Evolutionary conservation across 2,888 invertebrate species (phyloP).

Genomic region (Volucella bombylans): DNA sequence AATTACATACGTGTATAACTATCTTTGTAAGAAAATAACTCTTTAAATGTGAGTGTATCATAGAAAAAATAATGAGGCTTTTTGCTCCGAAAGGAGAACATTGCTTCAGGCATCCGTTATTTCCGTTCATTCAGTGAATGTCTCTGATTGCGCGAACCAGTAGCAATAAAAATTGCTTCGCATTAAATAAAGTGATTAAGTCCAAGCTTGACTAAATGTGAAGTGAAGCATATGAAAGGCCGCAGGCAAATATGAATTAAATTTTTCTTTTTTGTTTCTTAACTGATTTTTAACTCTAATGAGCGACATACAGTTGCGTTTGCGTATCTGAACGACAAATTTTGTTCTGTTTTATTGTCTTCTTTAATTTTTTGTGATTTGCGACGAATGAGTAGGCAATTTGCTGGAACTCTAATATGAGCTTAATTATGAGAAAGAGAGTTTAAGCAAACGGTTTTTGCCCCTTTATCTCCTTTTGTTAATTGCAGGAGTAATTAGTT

Average conservation of each 20-base stretch:
- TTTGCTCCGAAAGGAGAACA: constrained; percentile 27
- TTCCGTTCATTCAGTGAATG: constrained; percentile 44
- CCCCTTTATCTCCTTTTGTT: constrained; percentile 16
- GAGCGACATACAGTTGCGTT: constrained; percentile 47
- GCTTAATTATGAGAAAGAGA: constrained; percentile 68
- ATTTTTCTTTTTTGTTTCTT: constrained; percentile 58
- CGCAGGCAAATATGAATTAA: constrained; percentile 41
- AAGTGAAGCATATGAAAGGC: constrained; percentile 33
- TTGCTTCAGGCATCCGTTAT: constrained; percentile 46
- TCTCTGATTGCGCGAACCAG: constrained; percentile 50
- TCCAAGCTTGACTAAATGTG: constrained; percentile 41
- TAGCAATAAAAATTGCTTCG: constrained; percentile 58
- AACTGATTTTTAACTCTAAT: constrained; percentile 63
- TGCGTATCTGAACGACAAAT: constrained; percentile 49
- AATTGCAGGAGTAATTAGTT: constrained; percentile 64
- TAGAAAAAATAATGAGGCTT: constrained; percentile 24
- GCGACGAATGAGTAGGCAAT: constrained; percentile 15
- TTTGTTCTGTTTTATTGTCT: constrained; percentile 21
- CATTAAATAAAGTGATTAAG: constrained; percentile 68
- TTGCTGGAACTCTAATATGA: constrained; percentile 48
- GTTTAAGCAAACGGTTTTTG: constrained; percentile 9
- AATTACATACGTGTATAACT: no score
- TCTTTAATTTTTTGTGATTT: constrained; percentile 32
- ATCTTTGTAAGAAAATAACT: no score
- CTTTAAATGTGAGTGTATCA: neutral